Conservation (phyloP, 2,888 invertebrate genomes). For the Byasa hedistus region DNA sequence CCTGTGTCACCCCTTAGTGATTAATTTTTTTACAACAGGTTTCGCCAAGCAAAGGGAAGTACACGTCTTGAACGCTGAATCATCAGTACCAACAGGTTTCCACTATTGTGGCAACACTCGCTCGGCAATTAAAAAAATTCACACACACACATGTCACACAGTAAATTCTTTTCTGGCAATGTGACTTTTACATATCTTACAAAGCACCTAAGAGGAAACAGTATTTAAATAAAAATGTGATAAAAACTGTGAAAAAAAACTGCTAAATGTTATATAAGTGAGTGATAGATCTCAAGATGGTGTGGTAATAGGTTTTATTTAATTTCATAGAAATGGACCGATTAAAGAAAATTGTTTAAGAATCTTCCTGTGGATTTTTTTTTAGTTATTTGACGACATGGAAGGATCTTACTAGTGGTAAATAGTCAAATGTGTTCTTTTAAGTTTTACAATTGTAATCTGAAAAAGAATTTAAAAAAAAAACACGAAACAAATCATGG, state of each 20-base stretch:
- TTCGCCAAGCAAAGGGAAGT: constrained; percentile 64
- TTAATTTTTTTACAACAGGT: constrained; percentile 50
- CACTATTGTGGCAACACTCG: constrained; percentile 53
- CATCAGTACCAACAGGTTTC: constrained; percentile 57
- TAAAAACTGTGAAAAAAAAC: constrained; percentile 68
- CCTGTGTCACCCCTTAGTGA: too few relatives aligned
- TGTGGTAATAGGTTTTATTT: constrained; percentile 63
- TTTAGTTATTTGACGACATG: constrained; percentile 22
- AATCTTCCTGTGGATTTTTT: constrained; percentile 25
- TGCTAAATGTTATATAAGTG: constrained; percentile 56
- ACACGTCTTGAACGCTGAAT: constrained; percentile 66
- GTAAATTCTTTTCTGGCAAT: constrained; percentile 37
- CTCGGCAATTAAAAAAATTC: constrained; percentile 34
- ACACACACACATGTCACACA: constrained; percentile 37
- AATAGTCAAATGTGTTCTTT: constrained; percentile 58
- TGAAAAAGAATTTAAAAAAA: constrained; percentile 30
- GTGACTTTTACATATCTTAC: constrained; percentile 45
- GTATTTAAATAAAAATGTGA: constrained; percentile 74
- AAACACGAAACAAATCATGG: constrained; percentile 36
- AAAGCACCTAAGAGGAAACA: constrained; percentile 58
- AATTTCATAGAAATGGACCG: constrained; percentile 62
- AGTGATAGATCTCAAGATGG: constrained; percentile 76
- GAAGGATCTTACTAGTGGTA: constrained; percentile 35
- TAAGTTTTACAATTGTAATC: constrained; percentile 34
- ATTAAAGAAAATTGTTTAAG: constrained; percentile 42